Conservation (phyloP, 2,113 vertebrate genomes). For the Urocitellus parryii region DNA sequence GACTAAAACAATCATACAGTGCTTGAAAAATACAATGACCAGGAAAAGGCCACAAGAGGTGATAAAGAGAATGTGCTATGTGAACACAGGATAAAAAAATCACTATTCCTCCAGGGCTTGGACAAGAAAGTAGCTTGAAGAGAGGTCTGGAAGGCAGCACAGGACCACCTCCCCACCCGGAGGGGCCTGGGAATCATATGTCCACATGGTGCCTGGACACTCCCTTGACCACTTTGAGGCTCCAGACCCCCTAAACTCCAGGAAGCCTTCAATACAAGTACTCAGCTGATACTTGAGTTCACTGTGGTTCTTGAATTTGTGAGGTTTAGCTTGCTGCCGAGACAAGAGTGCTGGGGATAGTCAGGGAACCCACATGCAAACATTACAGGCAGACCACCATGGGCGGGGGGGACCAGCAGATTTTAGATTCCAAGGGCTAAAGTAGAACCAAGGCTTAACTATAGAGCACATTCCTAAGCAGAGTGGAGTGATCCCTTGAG, state of each 20-base stretch:
- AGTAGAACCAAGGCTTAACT: background rate
- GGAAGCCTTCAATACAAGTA: background rate
- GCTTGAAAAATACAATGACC: background rate
- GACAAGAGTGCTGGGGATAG: background rate
- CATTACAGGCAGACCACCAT: background rate
- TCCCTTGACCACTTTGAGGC: background rate
- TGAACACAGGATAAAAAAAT: background rate
- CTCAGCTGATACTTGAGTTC: background rate
- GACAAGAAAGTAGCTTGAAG: background rate
- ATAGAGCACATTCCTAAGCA: background rate
- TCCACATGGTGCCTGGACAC: too few species aligned
- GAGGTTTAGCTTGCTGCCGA: background rate
- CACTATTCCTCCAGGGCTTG: background rate
- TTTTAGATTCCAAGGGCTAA: background rate
- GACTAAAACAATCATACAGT: background rate
- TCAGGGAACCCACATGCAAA: background rate
- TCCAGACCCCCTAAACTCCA: background rate
- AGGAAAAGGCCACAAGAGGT: background rate
- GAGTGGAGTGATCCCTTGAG: background rate
- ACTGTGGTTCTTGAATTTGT: background rate
- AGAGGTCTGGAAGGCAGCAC: background rate
- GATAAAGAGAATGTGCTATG: background rate
- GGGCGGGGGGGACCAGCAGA: background rate
- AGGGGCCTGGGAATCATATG: background rate
- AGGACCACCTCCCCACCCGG: background rate